A percentile compares a stretch with the other conserved stretches of the same genome.
These are phyloP conservation scores for Pogonocichla stellata DNA, from an alignment of 2,113 vertebrate species.

Conservation along the genomic window DNA sequence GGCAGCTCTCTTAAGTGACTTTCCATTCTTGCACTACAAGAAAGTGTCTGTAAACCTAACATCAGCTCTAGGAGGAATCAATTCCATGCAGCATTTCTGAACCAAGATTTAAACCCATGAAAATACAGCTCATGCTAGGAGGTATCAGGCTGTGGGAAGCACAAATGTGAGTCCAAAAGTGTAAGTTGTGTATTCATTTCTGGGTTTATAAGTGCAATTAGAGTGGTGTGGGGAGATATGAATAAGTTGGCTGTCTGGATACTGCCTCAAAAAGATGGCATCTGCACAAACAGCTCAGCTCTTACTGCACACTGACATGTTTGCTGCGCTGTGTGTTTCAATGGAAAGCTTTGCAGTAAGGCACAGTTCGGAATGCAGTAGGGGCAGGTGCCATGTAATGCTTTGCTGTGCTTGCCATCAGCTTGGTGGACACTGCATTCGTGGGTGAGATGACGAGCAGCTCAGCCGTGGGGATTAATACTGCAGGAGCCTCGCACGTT, in stretches of 20 bases:
- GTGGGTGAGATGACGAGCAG: background rate
- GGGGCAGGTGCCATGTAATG: background rate
- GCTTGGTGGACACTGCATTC: background rate
- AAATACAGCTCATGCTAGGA: background rate
- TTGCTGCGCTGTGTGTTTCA: background rate
- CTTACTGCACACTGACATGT: background rate
- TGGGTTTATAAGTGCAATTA: background rate
- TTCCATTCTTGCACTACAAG: background rate
- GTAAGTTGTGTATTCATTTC: background rate
- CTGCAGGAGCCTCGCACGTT: background rate
- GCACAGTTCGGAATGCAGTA: accelerated
- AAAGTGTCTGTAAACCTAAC: background rate
- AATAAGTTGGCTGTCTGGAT: background rate
- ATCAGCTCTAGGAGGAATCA: background rate
- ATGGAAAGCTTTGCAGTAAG: background rate
- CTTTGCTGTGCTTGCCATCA: background rate
- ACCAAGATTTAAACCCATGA: background rate
- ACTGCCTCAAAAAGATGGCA: background rate
- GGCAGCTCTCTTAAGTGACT: background rate
- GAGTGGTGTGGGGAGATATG: background rate
- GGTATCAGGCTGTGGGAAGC: background rate
- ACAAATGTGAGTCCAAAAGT: accelerated
- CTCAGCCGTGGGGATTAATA: background rate
- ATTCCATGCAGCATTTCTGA: background rate
- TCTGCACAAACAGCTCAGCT: background rate